Percentiles rank a stretch among this genome's conserved stretches.
phyloP scores from a whole-genome alignment of 2,888 invertebrate species.

The Rutpela maculata region DNA sequence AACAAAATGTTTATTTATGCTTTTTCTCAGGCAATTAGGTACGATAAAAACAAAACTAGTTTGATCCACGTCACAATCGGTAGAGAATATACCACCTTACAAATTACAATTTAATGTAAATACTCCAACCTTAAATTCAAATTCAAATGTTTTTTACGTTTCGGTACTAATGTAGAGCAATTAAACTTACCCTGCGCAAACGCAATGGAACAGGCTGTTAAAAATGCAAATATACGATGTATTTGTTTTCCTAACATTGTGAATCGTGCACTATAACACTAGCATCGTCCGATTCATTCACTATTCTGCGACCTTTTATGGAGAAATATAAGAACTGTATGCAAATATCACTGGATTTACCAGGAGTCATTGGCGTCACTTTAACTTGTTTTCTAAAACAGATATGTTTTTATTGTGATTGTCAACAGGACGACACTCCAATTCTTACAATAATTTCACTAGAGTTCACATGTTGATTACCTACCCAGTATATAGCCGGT shows the following conservation, averaged over 20 bases:
- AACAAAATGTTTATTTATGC: not conserved
- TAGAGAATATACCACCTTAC: not conserved
- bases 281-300: conserved; percentile 10
- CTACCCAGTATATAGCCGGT: conserved; percentile 15
- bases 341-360: conserved; percentile 58
- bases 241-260: conserved; percentile 38
- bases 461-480: not conserved
- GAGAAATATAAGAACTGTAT: conserved; percentile 41
- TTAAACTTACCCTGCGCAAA: conserved; percentile 55
- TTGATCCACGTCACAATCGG: not conserved
- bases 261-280: not conserved
- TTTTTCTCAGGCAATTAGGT: not conserved
- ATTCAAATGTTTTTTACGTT: not conserved
- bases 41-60: not conserved
- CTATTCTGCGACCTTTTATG: conserved; percentile 11
- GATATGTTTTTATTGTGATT: conserved; percentile 16
- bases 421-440: not conserved
- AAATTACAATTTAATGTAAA: not conserved
- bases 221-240: conserved; percentile 43
- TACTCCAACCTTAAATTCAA: not conserved
- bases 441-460: conserved; percentile 1
- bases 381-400: conserved; percentile 48
- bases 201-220: conserved; percentile 45
- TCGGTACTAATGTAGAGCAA: conserved; percentile 8
- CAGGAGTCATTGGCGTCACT: conserved; percentile 58